phyloP scores from a whole-genome alignment of 2,888 invertebrate genomes.

The Craniophora ligustri region DNA sequence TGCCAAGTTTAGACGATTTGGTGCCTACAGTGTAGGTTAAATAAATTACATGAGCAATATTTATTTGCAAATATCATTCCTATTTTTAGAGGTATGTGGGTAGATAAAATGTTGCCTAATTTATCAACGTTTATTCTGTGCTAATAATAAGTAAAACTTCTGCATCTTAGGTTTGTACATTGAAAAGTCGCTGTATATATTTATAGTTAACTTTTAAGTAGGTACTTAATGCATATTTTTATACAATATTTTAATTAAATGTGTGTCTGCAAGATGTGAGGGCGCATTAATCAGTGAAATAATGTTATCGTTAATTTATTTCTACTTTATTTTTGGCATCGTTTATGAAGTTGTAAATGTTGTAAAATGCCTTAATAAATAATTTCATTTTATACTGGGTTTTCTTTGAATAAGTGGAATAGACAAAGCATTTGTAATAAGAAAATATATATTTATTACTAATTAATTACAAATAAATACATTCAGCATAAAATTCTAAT shows the following conservation, averaged over 20 bases:
- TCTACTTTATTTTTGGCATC: constrained; percentile 7
- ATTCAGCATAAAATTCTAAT: constrained; percentile 60
- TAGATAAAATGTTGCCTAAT: constrained; percentile 1
- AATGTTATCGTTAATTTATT: neutral
- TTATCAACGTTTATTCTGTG: neutral
- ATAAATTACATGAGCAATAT: constrained; percentile 11
- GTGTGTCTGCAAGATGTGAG: neutral
- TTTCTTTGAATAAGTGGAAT: constrained; percentile 2
- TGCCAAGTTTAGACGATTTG: constrained; percentile 11
- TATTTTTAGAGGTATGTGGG: constrained; percentile 11
- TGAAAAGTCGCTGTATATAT: neutral
- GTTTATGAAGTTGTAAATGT: constrained; percentile 40
- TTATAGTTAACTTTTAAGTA: neutral
- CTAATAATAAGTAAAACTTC: neutral
- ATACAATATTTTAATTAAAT: neutral
- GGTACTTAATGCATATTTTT: constrained; percentile 1
- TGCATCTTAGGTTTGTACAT: neutral
- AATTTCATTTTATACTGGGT: constrained; percentile 20
- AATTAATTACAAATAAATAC: constrained; percentile 46
- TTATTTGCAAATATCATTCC: constrained; percentile 33
- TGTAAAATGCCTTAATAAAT: constrained; percentile 35
- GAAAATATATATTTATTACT: constrained; percentile 55
- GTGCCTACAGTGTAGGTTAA: constrained; percentile 22
- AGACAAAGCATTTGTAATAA: constrained; percentile 44
- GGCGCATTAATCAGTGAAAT: neutral